A percentile compares a stretch with the other conserved stretches of the same genome.
Conservation (phyloP, 2,888 invertebrate species). For the Hypolimnas misippus region DNA sequence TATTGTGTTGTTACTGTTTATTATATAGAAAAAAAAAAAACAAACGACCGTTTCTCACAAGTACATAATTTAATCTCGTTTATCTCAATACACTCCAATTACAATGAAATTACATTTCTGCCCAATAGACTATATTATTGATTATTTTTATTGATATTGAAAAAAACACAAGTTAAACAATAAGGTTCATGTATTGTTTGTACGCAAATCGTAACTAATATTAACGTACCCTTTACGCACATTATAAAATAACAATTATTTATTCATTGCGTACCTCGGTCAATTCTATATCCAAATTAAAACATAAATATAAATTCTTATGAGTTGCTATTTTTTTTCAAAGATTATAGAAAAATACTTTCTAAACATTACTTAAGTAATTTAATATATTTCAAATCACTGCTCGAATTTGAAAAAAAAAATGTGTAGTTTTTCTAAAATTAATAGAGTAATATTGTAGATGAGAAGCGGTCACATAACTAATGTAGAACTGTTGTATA, state of each 20-base stretch:
- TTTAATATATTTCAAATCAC: not conserved
- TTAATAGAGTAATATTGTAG: slow-evolving; percentile 6
- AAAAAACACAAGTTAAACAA: too few species aligned
- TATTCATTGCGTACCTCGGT: not conserved
- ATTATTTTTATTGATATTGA: too few species aligned
- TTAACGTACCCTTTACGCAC: not conserved
- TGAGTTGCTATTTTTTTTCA: not conserved
- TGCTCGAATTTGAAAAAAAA: not conserved
- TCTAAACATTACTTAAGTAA: not conserved
- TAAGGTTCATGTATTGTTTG: not conserved
- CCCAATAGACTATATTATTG: not conserved
- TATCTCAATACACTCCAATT: not conserved
- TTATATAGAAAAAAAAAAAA: not conserved
- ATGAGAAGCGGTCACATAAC: slow-evolving; percentile 61
- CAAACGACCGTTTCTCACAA: slow-evolving; percentile 48
- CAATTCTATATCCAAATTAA: not conserved
- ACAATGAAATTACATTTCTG: not conserved
- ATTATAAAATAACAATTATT: not conserved
- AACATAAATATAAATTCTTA: not conserved
- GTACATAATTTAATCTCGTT: not conserved
- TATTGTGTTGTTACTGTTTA: not conserved
- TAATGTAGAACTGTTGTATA: slow-evolving; percentile 70
- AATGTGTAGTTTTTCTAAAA: not conserved
- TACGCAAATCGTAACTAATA: not conserved
- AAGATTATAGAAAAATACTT: not conserved